phyloP scores from a whole-genome alignment of 2,888 invertebrate genomes.

The Rhopalosiphum nymphaeae region DNA sequence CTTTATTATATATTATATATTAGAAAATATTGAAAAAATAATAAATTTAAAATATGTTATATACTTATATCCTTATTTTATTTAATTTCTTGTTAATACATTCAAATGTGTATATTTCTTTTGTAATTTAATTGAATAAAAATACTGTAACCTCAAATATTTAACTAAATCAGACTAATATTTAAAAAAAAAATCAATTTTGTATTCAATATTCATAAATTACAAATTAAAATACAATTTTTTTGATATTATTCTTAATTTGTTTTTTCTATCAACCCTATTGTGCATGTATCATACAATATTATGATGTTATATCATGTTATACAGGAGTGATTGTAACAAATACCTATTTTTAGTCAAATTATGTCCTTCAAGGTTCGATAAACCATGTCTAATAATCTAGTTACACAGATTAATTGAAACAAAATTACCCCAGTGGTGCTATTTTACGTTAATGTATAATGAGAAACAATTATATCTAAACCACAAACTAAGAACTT shows the following conservation, averaged over 20 bases:
- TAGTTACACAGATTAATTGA: too few species aligned
- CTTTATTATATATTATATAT: not conserved
- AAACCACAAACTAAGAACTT: too few species aligned
- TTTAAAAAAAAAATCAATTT: not conserved
- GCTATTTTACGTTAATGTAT: too few species aligned
- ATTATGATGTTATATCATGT: too few species aligned
- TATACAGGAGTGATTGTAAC: too few species aligned
- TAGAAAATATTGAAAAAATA: not conserved
- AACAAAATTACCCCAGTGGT: too few species aligned
- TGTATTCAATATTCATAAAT: not conserved
- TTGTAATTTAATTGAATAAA: not conserved
- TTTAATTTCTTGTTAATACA: not conserved
- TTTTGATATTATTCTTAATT: not conserved
- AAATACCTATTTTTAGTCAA: too few species aligned
- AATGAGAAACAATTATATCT: too few species aligned
- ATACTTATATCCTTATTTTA: not conserved
- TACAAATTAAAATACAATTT: not conserved
- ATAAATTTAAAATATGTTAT: not conserved
- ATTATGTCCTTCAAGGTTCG: too few species aligned
- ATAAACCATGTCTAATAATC: too few species aligned
- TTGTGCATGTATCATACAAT: not conserved
- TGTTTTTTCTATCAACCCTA: not conserved
- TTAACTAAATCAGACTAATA: not conserved
- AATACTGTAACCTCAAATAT: not conserved
- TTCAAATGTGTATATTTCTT: not conserved